phyloP scores from a whole-genome alignment of 1,140 invertebrate genomes.

The Penaeus japonicus region DNA sequence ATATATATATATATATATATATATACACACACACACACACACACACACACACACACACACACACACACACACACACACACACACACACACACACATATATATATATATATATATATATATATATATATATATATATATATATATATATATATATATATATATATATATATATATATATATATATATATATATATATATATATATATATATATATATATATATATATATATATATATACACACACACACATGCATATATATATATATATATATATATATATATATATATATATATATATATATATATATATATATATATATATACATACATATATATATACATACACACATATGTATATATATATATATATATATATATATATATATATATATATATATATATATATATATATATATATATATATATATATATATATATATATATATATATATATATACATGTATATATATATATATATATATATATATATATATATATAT shows the following conservation, averaged over 20 bases:
- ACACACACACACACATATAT: no score
- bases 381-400: not conserved
- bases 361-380: not conserved
- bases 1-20: no score
- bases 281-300: not conserved
- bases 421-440: not conserved
- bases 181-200: not conserved
- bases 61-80: no score
- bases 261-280: not conserved
- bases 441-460: not conserved
- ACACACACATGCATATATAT: not conserved
- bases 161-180: not conserved
- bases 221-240: not conserved
- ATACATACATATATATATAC: not conserved
- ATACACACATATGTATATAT: not conserved
- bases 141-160: not conserved
- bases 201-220: conserved; percentile 7
- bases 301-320: not conserved
- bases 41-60: no score
- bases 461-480: no score
- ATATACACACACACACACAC: no score
- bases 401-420: not conserved
- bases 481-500: no score
- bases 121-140: not conserved
- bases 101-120: not conserved